phyloP scores from a whole-genome alignment of 2,113 vertebrate species.

The Zootoca vivipara region DNA sequence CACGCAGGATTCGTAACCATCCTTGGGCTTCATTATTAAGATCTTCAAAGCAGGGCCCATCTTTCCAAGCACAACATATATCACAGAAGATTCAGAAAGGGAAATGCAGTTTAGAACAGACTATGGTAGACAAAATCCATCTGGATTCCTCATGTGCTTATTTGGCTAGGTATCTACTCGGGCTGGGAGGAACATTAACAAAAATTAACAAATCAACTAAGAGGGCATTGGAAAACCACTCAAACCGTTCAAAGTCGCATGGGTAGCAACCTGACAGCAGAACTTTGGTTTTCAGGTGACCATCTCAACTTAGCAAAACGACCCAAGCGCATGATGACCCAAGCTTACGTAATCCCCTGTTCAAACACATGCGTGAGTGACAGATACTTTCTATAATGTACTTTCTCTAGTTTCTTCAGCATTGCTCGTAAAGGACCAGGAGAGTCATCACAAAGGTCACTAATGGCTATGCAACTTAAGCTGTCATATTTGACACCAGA shows the following conservation, averaged over 20 bases:
- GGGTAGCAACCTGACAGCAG: not conserved
- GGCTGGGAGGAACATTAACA: not conserved
- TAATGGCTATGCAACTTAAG: too few relatives aligned
- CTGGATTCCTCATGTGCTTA: not conserved
- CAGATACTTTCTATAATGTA: not conserved
- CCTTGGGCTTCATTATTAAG: not conserved
- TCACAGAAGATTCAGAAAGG: not conserved
- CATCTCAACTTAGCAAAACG: not conserved
- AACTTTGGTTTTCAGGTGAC: not conserved
- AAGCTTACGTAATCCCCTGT: not conserved
- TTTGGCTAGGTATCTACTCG: not conserved
- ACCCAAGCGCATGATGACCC: not conserved
- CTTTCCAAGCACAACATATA: not conserved
- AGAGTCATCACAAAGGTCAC: not conserved
- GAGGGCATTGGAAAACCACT: not conserved
- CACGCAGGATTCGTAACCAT: not conserved
- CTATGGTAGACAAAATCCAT: not conserved
- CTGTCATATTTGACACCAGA: not conserved
- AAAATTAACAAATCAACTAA: not conserved
- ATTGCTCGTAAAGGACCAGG: not conserved
- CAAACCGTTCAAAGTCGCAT: not conserved
- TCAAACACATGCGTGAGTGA: not conserved
- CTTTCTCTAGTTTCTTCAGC: not conserved
- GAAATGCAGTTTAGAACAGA: not conserved
- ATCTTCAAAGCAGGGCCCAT: not conserved